Evolutionary conservation across 1,140 invertebrate genomes (phyloP), one percentile per base, ranked within the genome.

Genomic region (Lysiphlebus fabarum): DNA sequence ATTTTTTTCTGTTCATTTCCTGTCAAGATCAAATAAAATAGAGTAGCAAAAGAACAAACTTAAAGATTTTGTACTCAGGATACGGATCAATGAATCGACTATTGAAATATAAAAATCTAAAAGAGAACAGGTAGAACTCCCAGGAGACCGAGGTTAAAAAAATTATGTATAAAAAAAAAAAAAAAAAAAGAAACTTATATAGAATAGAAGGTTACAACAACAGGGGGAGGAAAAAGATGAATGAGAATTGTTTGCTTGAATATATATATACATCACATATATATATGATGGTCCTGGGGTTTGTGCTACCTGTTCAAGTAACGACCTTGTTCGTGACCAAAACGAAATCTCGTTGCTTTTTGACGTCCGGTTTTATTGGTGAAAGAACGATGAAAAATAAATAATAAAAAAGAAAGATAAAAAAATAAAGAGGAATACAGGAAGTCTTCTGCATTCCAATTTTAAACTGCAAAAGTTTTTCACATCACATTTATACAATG

Each of bases 271-370:
- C n/a, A n/a, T n/a, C n/a, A n/a, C n/a, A n/a, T n/a, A n/a, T n/a
- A n/a, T n/a, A n/a, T n/a, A n/a, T n/a, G 26, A 58, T 43, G 11
- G 10, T 36, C 36, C 10, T 36, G 38, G 11, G 49, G 36, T 51
- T 38, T 51, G 36, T 51, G 49, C 55, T 58, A 63, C 62, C 64
- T 66, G 64, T 66, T 26, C 64, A 59, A 62, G 54, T 55, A 53
- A 60, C 62, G 56, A 63, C 59, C 62, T 66, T 63, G 55, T 53
- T 60, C 65, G 60, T 66, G 62, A 64, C 65, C 55, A 66, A 26
- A 66, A 66, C 41, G 54, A 64, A 66, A 66, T 64, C 51, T 36
- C 55, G 41, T 43, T 56, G 14, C 50, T 26, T 26, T 26, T 43
- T 56, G 40, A 59, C 58, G 62, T 63, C 62, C 62, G 62, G 62